Percentiles rank a stretch among this genome's conserved stretches.
These are phyloP conservation scores for Protobothrops flavoviridis DNA, from an alignment of 2,113 vertebrate species.

Conservation along the genomic window DNA sequence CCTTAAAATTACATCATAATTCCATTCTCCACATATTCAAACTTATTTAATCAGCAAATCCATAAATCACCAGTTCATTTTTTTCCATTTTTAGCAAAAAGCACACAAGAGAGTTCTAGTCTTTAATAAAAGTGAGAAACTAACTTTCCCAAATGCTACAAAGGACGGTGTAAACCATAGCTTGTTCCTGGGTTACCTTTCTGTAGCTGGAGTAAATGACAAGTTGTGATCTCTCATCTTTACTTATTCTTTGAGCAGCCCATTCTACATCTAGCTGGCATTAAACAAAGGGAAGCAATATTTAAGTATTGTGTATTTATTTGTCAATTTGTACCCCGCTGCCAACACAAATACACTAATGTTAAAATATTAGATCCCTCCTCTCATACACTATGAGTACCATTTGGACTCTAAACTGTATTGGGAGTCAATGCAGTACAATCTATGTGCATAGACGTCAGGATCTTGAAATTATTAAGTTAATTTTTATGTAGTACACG, in stretches of 20 bases:
- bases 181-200: not conserved
- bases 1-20: not conserved
- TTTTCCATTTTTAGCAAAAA: not conserved
- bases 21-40: not conserved
- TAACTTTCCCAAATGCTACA: not conserved
- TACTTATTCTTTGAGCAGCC: not conserved
- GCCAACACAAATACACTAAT: not conserved
- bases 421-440: not conserved
- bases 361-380: not conserved
- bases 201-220: not conserved
- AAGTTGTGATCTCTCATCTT: not conserved
- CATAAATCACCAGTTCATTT: not conserved
- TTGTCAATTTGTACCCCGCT: not conserved
- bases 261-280: not conserved
- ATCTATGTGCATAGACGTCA: not conserved
- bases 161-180: not conserved
- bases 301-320: not conserved
- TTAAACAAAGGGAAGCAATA: not conserved
- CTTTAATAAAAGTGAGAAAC: not conserved
- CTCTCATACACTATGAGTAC: not conserved
- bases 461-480: not conserved
- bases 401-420: not conserved
- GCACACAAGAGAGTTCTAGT: not conserved
- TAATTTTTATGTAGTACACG: not conserved
- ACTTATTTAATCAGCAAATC: not conserved